A percentile compares a stretch with the other conserved stretches of the same genome.
phyloP scores from a whole-genome alignment of 2,797 vertebrate genomes.

The Alca torda region DNA sequence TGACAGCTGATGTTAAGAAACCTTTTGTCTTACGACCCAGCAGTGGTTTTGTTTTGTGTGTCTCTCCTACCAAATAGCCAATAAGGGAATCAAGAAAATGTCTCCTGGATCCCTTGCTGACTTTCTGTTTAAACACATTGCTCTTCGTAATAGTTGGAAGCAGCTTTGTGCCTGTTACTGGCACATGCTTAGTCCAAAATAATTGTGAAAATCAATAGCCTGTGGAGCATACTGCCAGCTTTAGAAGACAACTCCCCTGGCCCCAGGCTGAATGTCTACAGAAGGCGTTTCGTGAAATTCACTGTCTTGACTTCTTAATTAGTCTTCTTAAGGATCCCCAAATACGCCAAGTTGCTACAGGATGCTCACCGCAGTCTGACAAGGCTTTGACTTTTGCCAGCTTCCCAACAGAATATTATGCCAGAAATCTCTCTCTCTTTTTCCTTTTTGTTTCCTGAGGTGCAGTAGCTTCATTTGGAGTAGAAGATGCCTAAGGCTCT shows the following conservation, averaged over 20 bases:
- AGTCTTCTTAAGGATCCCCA: background rate
- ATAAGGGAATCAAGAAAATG: background rate
- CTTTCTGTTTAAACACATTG: background rate
- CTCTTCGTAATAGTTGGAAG: background rate
- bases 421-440: background rate
- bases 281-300: background rate
- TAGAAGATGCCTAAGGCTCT: background rate
- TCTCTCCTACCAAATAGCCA: background rate
- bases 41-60: background rate
- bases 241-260: background rate
- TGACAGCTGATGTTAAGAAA: background rate
- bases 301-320: background rate
- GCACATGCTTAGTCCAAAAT: background rate
- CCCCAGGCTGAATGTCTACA: background rate
- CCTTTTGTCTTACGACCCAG: background rate
- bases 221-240: fast-evolving
- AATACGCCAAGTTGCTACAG: background rate
- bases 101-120: background rate
- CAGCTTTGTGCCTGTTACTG: background rate
- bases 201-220: background rate
- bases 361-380: background rate
- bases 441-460: background rate
- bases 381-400: background rate
- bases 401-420: background rate
- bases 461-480: background rate